Evolutionary conservation across 2,797 vertebrate genomes (phyloP).

Genomic region (Ceyx erithaca): DNA sequence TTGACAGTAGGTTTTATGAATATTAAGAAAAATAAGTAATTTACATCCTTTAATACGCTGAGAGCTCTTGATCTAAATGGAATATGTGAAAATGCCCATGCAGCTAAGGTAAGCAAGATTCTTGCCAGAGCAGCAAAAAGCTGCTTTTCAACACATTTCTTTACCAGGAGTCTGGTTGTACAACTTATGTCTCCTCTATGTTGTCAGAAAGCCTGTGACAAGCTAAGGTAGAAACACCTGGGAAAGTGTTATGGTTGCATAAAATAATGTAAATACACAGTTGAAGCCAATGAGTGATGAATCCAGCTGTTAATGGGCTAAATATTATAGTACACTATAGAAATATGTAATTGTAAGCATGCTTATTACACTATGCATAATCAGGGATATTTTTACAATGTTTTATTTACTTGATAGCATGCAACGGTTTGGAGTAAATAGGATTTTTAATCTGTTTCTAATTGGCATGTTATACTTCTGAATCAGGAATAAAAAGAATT

Average conservation of each 20-base stretch:
- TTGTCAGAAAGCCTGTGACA: neutral
- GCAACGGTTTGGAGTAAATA: conserved; percentile 55
- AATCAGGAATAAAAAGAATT: conserved; percentile 65
- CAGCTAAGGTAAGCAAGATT: neutral
- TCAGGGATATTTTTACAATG: conserved; percentile 53
- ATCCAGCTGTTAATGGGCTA: conserved; percentile 42
- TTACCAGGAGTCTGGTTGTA: neutral
- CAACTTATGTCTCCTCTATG: neutral
- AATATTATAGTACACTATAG: conserved; percentile 45
- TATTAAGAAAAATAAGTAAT: neutral
- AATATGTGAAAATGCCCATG: neutral
- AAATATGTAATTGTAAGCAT: conserved; percentile 55
- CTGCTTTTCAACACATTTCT: neutral
- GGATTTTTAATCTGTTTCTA: conserved; percentile 68
- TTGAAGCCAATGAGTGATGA: neutral
- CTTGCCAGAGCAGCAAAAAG: neutral
- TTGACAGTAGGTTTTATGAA: rapidly evolving
- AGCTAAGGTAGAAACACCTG: neutral
- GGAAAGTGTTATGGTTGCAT: neutral
- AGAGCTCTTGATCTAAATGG: neutral
- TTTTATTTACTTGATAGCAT: conserved; percentile 68
- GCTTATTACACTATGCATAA: conserved; percentile 58
- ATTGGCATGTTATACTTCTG: conserved; percentile 56
- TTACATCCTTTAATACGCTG: neutral
- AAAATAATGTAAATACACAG: neutral